Percentiles rank a stretch among this genome's conserved stretches.
phyloP scores from a whole-genome alignment of 2,113 vertebrate genomes.

The Halcyon senegalensis region DNA sequence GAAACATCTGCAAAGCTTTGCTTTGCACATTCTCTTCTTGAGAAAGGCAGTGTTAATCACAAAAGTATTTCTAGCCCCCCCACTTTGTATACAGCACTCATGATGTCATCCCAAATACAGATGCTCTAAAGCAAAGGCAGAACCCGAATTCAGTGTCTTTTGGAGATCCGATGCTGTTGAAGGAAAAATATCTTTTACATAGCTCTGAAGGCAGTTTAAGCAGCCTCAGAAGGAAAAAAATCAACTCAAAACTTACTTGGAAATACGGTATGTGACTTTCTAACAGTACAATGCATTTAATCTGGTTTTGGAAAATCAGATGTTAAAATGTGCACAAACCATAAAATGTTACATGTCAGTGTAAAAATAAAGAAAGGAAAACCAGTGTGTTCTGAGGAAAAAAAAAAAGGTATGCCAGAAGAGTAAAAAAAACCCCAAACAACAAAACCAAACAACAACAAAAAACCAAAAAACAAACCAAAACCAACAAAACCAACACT shows the following conservation, averaged over 20 bases:
- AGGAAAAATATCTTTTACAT: neutral
- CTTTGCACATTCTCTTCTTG: accelerated
- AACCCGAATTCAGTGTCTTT: neutral
- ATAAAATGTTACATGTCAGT: neutral
- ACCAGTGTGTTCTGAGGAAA: neutral
- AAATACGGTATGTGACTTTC: neutral
- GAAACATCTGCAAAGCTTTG: neutral
- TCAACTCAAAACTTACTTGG: neutral
- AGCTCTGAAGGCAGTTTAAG: neutral
- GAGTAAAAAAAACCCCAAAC: neutral
- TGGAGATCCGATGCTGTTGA: neutral
- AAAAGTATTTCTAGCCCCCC: neutral
- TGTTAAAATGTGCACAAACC: neutral
- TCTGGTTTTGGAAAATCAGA: neutral
- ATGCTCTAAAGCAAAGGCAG: neutral
- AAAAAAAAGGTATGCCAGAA: neutral
- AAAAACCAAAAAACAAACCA: too few species aligned
- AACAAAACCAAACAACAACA: too few species aligned
- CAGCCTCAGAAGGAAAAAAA: neutral
- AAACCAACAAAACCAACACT: too few species aligned
- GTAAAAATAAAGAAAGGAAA: neutral
- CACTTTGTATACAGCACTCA: neutral
- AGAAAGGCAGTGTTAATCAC: neutral
- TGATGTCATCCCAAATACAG: neutral
- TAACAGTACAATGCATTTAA: neutral